phyloP scores from a whole-genome alignment of 1,140 invertebrate genomes.

The Helicoverpa zea region DNA sequence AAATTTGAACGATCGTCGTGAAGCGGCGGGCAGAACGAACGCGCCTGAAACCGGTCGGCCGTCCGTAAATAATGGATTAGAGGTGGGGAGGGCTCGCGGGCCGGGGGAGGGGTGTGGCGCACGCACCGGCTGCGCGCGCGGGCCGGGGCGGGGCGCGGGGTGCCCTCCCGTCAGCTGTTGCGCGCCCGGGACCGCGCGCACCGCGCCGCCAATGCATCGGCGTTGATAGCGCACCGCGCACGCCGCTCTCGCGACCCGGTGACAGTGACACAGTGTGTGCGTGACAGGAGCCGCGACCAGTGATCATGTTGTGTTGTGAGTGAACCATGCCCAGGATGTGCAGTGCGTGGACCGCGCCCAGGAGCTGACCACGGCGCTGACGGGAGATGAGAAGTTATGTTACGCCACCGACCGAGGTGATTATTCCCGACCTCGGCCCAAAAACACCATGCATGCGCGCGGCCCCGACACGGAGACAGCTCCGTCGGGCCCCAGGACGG shows the following conservation, averaged over 20 bases:
- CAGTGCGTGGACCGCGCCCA: conserved; percentile 70
- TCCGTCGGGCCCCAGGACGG: conserved; percentile 29
- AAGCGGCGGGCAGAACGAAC: conserved; percentile 78
- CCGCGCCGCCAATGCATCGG: conserved; percentile 82
- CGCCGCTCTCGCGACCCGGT: conserved; percentile 59
- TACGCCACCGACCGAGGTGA: conserved; percentile 85
- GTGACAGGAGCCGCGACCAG: conserved; percentile 51
- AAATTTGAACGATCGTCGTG: conserved; percentile 84
- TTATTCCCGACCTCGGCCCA: conserved; percentile 77
- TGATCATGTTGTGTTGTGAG: conserved; percentile 74
- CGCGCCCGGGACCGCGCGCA: conserved; percentile 78
- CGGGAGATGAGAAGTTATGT: conserved; percentile 82
- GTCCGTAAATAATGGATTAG: conserved; percentile 87
- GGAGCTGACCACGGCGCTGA: conserved; percentile 78
- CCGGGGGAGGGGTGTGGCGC: conserved; percentile 61
- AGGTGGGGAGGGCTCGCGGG: conserved; percentile 65
- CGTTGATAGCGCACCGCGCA: conserved; percentile 76
- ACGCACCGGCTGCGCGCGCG: conserved; percentile 71
- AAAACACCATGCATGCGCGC: conserved; percentile 73
- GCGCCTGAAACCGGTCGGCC: conserved; percentile 85
- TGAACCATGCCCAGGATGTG: conserved; percentile 79
- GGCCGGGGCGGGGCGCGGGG: conserved; percentile 64
- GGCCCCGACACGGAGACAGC: conserved; percentile 52
- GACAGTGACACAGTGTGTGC: conserved; percentile 69
- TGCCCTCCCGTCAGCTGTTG: conserved; percentile 84